Evolutionary conservation across 2,113 vertebrate species (phyloP).

Genomic region (Thryonomys swinderianus): DNA sequence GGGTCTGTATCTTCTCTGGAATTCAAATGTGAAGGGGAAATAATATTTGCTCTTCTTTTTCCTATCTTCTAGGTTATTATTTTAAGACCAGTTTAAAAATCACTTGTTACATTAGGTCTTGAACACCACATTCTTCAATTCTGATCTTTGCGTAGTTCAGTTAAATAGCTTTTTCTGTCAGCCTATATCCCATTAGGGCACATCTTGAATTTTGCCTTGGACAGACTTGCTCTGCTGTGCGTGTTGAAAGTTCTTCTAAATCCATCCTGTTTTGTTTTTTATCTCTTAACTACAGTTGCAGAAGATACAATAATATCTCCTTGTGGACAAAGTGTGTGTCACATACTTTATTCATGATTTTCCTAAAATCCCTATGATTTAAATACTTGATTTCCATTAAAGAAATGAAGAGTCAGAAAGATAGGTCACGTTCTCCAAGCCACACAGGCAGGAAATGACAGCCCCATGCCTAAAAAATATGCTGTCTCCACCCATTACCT

Average conservation of each 20-base stretch:
- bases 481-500: neutral
- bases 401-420: neutral
- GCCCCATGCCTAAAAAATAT: neutral
- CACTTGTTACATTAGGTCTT: neutral
- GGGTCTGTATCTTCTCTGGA: neutral
- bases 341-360: neutral
- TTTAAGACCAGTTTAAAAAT: neutral
- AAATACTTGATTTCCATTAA: neutral
- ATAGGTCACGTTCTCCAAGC: neutral
- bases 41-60: neutral
- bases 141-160: neutral
- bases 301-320: neutral
- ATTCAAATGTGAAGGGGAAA: neutral
- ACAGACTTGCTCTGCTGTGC: neutral
- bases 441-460: neutral
- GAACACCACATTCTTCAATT: neutral
- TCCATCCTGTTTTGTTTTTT: neutral
- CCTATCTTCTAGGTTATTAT: neutral
- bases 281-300: neutral
- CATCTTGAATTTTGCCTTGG: neutral
- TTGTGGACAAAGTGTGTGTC: neutral
- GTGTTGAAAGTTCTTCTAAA: neutral
- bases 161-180: neutral
- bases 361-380: neutral
- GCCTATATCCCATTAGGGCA: neutral